These are phyloP conservation scores for Pangasius krempfi DNA, from an alignment of 2,797 vertebrate genomes.

Conservation along the genomic window DNA sequence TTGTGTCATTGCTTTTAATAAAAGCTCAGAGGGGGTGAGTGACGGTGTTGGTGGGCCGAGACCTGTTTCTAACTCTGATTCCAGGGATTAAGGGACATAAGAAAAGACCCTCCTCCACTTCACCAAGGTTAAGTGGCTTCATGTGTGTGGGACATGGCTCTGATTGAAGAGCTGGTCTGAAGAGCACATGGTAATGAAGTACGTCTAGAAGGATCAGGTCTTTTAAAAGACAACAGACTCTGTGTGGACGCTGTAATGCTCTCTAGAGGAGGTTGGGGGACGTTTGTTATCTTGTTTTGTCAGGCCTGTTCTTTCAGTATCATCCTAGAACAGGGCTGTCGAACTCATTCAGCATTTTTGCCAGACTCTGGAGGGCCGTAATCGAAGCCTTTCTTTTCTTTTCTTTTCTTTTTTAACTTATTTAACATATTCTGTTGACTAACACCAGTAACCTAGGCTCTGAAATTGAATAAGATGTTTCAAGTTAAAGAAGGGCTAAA, in stretches of 20 bases:
- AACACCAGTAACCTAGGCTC: neutral
- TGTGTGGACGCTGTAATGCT: neutral
- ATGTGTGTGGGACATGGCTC: conserved; percentile 65
- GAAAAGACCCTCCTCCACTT: conserved; percentile 59
- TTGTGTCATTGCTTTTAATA: neutral
- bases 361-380: neutral
- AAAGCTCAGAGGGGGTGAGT: conserved; percentile 11
- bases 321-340: neutral
- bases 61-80: conserved; percentile 69
- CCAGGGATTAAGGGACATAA: conserved; percentile 70
- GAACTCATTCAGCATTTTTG: neutral
- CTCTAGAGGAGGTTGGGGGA: neutral
- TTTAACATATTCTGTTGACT: neutral
- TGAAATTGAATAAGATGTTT: neutral
- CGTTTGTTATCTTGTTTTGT: conserved; percentile 19
- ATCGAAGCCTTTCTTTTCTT: neutral
- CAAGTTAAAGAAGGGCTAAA: neutral
- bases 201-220: conserved; percentile 46
- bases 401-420: neutral
- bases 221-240: conserved; percentile 55
- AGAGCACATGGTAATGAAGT: conserved; percentile 60
- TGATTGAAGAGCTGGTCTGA: conserved; percentile 44
- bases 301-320: neutral
- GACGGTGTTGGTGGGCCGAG: conserved; percentile 28
- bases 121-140: conserved; percentile 70